Base-by-base conservation (phyloP, 1,140 invertebrate genomes). In the Zaprionus kolodkinae region DNA sequence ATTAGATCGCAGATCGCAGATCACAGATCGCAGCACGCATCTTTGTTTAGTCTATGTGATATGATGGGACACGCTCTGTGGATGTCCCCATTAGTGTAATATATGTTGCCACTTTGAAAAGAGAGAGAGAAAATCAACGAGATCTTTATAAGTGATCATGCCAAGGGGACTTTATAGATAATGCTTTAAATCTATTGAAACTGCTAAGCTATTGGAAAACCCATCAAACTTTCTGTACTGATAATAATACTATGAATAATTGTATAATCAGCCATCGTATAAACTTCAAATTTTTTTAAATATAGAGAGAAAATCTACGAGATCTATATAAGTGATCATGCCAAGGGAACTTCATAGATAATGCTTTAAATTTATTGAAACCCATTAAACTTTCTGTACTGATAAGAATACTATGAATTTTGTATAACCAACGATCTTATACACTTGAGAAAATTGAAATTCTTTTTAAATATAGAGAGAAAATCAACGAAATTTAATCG, bases 21-120 rank as follows among this genome's bases (percentile, higher is more conserved):
- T n/a, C n/a, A n/a, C n/a, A n/a, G n/a, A n/a, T n/a, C n/a, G n/a
- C n/a, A n/a, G n/a, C n/a, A n/a, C n/a, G n/a, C 25, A 30, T 36
- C 13, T 62, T 21, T 50, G 62, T 68, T 43, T 78, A 71, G 71
- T 84, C 54, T 74, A 81, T 88, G 85, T 88, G 85, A 88, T 88
- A 88, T 88, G 89, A 85, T 88, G 36, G 48, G 43, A 76, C 61
- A n/a, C 13, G 40, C 50, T 69, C 59, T 81, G 67, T 77, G 56
- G 36, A 38, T 61, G n/a, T 64, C 40, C 60, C 48, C 55, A 4
- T 62, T 76, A 65, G 59, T 76, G 52, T 80, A 21, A 1, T 21
- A 21, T 21, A 84, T 72, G 33, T 78, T 72, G 55, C 63, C 35
- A 67, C 36, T 56, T 54, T 67, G n/a, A n/a, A n/a, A n/a, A n/a